phyloP scores from a whole-genome alignment of 2,113 vertebrate genomes.

The Lycaon pictus region DNA sequence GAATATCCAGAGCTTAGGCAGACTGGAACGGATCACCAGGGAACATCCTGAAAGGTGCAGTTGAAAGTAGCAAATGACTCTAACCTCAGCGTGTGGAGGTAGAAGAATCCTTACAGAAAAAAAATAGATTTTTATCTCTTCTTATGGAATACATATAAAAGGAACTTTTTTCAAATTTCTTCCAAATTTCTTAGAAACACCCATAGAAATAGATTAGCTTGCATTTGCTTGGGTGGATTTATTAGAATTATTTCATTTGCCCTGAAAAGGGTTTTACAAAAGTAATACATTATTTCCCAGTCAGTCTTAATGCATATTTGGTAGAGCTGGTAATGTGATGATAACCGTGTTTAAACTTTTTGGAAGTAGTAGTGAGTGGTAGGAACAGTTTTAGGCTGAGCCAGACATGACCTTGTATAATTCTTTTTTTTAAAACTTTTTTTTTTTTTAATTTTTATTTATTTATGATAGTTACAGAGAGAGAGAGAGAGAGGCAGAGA shows the following conservation, averaged over 20 bases:
- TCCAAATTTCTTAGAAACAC: not conserved
- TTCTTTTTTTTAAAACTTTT: too few species aligned
- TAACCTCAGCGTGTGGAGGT: not conserved
- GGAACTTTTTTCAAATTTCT: constrained; percentile 5
- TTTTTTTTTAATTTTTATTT: too few species aligned
- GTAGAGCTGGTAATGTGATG: not conserved
- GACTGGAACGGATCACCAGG: not conserved
- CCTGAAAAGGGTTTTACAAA: not conserved
- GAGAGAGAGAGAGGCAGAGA: too few species aligned
- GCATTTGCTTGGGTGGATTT: not conserved
- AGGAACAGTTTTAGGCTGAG: too few species aligned
- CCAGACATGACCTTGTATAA: too few species aligned
- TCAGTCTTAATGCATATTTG: not conserved
- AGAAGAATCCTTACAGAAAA: not conserved
- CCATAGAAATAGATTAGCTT: not conserved
- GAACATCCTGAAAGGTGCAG: not conserved
- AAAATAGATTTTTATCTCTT: not conserved
- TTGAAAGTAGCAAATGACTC: not conserved
- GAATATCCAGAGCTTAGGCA: not conserved
- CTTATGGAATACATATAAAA: not conserved
- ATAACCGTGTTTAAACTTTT: not conserved
- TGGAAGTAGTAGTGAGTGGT: too few species aligned
- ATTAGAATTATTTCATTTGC: constrained; percentile 4
- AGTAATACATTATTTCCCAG: not conserved
- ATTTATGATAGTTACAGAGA: too few species aligned